Base-by-base conservation (phyloP, 1,140 invertebrate genomes). In the Drosophila rhopaloa region DNA sequence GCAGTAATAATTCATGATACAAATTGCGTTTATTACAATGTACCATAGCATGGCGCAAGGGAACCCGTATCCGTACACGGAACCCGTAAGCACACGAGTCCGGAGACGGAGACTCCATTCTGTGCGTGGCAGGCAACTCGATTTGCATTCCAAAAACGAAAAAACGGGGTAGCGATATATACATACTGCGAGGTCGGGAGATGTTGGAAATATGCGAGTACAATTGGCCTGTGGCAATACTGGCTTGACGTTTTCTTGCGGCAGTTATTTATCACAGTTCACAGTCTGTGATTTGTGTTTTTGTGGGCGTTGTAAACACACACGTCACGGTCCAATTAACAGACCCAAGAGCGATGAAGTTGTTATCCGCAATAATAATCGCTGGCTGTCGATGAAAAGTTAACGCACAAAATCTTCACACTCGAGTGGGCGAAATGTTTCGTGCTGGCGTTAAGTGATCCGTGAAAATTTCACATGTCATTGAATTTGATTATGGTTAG, bases 11-110 rank as follows among this genome's bases (percentile, higher is more conserved):
- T 78, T 88, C 84, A 88, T 88, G 80, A 72, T 79, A 72, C 80
- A 89, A 88, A 89, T 89, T 88, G 84, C 85, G 84, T 88, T 88
- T 88, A 88, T 89, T 89, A 89, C 84, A 89, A 81, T 70, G 79
- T 68, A 84, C 63, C 73, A 65, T 60, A 60, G 54, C 46, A 46
- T 53, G 50, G 37, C 24, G 27, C 29, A 47, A 46, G 38, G 46
- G 47, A 37, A 37, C 44, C 47, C 44, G 37, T 14, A 43, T 35
- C 44, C 50, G 48, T 58, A 54, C 43, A 77, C 43, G 57, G 38
- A 62, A 77, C 46, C 48, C 48, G 55, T 56, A 37, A 63, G 27
- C 58, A 38, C 51, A 63, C 47, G 40, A 56, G 50, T 5, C n/a
- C 57, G 53, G 38, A 72, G 72, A 24, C 56, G 29, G 32, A 19